Conservation (phyloP, 2,888 invertebrate species). For the Caenorhabditis doughertyi region DNA sequence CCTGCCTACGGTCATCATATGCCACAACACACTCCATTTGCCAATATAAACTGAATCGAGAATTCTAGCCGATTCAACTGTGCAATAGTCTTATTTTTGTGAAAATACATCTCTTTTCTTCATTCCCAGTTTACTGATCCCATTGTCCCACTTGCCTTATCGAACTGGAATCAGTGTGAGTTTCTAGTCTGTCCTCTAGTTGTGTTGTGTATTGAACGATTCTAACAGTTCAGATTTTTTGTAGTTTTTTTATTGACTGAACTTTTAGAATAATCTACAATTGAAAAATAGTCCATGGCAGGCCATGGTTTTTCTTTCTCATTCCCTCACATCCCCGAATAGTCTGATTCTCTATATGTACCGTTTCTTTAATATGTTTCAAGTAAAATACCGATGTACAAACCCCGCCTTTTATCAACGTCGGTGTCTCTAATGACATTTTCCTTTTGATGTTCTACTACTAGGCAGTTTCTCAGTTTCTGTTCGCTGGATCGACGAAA, state of each 20-base stretch:
- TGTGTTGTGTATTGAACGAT: constrained; percentile 3
- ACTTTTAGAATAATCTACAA: background rate
- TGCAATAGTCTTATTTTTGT: constrained; percentile 29
- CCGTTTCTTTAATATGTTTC: constrained; percentile 35
- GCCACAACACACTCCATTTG: constrained; percentile 38
- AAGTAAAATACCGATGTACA: constrained; percentile 33
- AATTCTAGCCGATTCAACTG: background rate
- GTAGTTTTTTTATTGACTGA: background rate
- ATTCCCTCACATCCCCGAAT: constrained; percentile 2
- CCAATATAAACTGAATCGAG: constrained; percentile 43
- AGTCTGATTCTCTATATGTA: constrained; percentile 35
- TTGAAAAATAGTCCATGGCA: constrained; percentile 16
- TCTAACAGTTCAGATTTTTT: background rate
- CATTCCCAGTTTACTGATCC: constrained; percentile 23
- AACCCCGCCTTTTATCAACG: background rate
- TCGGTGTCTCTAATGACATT: background rate
- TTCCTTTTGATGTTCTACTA: background rate
- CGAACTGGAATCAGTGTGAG: constrained; percentile 19
- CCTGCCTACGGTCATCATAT: constrained; percentile 28
- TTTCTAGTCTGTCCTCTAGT: constrained; percentile 22
- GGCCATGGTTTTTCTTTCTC: constrained; percentile 28
- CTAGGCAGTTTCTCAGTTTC: constrained; percentile 35
- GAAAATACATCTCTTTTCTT: background rate
- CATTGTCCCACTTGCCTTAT: constrained; percentile 24
- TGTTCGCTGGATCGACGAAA: constrained; percentile 49